Conservation (phyloP, 2,113 vertebrate genomes). For the Meriones unguiculatus region DNA sequence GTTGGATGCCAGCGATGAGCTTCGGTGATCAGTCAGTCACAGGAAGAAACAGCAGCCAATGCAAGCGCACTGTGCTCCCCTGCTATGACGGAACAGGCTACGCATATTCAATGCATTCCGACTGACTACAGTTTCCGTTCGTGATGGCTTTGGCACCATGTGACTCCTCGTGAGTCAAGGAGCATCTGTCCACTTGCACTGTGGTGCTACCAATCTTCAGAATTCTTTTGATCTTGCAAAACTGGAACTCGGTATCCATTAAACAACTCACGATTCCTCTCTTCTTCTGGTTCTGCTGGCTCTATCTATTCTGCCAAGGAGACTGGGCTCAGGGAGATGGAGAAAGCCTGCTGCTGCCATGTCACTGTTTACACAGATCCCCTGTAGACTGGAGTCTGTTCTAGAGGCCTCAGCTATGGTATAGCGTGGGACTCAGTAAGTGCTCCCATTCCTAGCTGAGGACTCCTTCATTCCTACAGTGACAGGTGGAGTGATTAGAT, state of each 20-base stretch:
- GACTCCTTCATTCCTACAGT: background rate
- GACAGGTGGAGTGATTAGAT: conserved; percentile 13
- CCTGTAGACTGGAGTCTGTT: background rate
- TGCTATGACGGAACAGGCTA: background rate
- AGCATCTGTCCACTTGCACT: background rate
- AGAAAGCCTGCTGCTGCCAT: background rate
- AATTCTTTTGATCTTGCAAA: background rate
- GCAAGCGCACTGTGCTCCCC: background rate
- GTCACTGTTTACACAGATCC: background rate
- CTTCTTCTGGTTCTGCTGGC: background rate
- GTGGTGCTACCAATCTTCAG: background rate
- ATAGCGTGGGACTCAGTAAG: background rate
- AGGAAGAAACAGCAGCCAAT: background rate
- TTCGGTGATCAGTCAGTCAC: background rate
- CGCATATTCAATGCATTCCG: background rate
- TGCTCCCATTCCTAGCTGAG: background rate
- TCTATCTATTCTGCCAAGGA: background rate
- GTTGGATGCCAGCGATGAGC: background rate
- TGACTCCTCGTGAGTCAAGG: background rate
- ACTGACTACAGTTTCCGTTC: background rate
- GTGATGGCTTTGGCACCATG: background rate
- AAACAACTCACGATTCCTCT: background rate
- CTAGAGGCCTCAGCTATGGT: background rate
- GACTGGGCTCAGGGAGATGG: background rate
- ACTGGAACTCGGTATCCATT: background rate